A percentile compares a stretch with the other conserved stretches of the same genome.
Conservation (phyloP, 1,140 invertebrate species). For the Hydropsyche tenuis region DNA sequence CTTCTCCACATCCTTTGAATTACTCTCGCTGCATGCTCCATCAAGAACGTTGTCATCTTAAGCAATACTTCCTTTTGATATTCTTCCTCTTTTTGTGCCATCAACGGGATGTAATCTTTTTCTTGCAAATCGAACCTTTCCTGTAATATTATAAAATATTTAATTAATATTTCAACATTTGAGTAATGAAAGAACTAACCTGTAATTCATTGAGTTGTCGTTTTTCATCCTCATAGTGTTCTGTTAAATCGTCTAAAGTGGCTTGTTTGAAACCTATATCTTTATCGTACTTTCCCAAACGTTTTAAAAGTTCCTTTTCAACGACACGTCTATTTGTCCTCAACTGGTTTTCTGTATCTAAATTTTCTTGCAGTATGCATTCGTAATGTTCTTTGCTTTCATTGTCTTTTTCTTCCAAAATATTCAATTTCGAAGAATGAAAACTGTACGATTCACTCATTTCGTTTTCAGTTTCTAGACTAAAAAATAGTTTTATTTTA, state of each 20-base stretch:
- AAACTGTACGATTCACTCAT: conserved; percentile 57
- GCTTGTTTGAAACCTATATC: conserved; percentile 62
- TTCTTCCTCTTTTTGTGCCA: conserved; percentile 60
- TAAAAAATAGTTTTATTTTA: neutral
- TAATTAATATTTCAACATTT: neutral
- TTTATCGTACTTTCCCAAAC: conserved; percentile 61
- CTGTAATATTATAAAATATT: conserved; percentile 45
- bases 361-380: conserved; percentile 53
- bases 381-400: conserved; percentile 55
- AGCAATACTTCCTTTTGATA: conserved; percentile 59
- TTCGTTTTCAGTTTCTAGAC: conserved; percentile 59
- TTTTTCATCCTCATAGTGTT: conserved; percentile 58
- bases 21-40: conserved; percentile 58
- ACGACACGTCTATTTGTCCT: conserved; percentile 59
- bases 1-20: conserved; percentile 58
- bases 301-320: conserved; percentile 59
- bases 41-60: conserved; percentile 58
- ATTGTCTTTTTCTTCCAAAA: conserved; percentile 58
- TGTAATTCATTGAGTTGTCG: conserved; percentile 56
- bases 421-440: conserved; percentile 57
- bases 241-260: conserved; percentile 57
- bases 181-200: conserved; percentile 49
- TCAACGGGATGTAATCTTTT: conserved; percentile 57
- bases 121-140: conserved; percentile 57
- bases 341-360: conserved; percentile 59